Conservation (phyloP, 2,888 invertebrate species). For the Carcina quercana region DNA sequence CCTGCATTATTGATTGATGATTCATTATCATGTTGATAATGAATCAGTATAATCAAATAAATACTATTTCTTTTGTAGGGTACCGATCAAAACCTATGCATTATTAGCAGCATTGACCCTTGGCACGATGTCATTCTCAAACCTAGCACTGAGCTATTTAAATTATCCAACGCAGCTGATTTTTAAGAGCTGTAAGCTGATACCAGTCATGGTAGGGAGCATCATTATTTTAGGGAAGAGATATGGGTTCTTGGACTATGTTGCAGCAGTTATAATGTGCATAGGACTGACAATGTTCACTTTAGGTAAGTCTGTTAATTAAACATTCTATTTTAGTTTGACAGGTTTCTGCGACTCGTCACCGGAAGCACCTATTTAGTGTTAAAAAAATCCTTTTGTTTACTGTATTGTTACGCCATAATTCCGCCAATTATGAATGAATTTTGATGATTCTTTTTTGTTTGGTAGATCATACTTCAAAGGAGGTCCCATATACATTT, state of each 20-base stretch:
- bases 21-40: too few relatives aligned
- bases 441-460: too few relatives aligned
- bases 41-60: constrained; percentile 1
- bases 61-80: constrained; percentile 72
- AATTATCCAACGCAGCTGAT: constrained; percentile 98
- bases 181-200: constrained; percentile 97
- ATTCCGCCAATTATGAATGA: too few relatives aligned
- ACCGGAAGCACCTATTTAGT: too few relatives aligned
- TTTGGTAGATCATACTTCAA: too few relatives aligned
- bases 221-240: constrained; percentile 93
- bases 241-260: constrained; percentile 88
- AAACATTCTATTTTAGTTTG: too few relatives aligned
- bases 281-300: constrained; percentile 93
- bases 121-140: constrained; percentile 97
- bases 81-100: constrained; percentile 87
- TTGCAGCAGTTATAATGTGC: constrained; percentile 91
- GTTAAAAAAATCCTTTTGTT: too few relatives aligned
- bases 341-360: too few relatives aligned
- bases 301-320: constrained; percentile 83
- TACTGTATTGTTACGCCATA: too few relatives aligned
- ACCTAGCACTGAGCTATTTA: constrained; percentile 93
- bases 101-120: constrained; percentile 90
- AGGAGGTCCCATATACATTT: too few relatives aligned
- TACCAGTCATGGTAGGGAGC: constrained; percentile 96
- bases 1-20: too few relatives aligned